phyloP scores from a whole-genome alignment of 2,113 vertebrate genomes.

The Dissostichus mawsoni region DNA sequence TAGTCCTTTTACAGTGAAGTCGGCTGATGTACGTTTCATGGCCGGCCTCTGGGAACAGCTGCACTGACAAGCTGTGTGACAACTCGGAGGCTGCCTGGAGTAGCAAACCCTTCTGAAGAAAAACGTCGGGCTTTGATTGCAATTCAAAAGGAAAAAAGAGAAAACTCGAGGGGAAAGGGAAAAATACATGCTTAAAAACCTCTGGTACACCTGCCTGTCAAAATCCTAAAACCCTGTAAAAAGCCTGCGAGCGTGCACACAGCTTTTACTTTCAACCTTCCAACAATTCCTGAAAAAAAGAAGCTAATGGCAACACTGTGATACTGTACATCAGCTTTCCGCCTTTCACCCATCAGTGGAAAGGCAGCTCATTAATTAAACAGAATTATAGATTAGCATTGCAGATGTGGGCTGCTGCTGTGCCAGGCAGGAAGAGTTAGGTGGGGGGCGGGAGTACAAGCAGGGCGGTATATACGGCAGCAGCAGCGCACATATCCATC shows the following conservation, averaged over 20 bases:
- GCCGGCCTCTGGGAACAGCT: constrained; percentile 61
- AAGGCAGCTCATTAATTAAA: constrained; percentile 74
- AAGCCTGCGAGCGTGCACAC: constrained; percentile 10
- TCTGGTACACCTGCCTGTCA: constrained; percentile 48
- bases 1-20: constrained; percentile 43
- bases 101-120: constrained; percentile 38
- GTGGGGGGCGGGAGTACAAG: not conserved
- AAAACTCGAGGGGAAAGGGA: not conserved
- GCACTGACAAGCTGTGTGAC: constrained; percentile 56
- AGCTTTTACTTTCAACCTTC: constrained; percentile 29
- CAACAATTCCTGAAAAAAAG: constrained; percentile 34
- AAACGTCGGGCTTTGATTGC: constrained; percentile 56
- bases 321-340: constrained; percentile 31
- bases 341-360: constrained; percentile 20
- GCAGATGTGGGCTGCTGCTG: constrained; percentile 73
- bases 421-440: constrained; percentile 56
- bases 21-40: constrained; percentile 56
- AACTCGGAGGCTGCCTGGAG: constrained; percentile 45
- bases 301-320: constrained; percentile 13
- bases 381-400: constrained; percentile 80
- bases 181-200: constrained; percentile 11
- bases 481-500: constrained; percentile 39
- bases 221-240: constrained; percentile 17
- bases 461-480: constrained; percentile 27
- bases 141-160: constrained; percentile 34